Conservation (phyloP, 2,797 vertebrate genomes). For the Bovichtus variegatus region DNA sequence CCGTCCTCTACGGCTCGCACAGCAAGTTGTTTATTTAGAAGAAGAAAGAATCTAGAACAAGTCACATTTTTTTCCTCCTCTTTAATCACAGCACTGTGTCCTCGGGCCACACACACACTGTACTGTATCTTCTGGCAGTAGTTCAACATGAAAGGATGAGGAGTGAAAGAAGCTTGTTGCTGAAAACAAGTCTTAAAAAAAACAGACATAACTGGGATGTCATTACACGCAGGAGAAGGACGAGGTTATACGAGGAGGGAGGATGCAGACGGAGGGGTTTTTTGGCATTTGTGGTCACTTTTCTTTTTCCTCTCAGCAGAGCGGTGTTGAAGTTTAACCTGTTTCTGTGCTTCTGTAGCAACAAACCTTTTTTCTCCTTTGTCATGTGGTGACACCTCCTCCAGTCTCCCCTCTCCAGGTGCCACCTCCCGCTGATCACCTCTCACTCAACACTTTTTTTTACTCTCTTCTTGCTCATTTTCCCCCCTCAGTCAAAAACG, state of each 20-base stretch:
- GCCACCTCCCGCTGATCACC: constrained; percentile 3
- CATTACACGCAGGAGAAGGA: constrained; percentile 27
- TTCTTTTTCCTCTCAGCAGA: constrained; percentile 32
- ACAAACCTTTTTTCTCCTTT: constrained; percentile 18
- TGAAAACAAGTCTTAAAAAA: constrained; percentile 33
- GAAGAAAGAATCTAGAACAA: constrained; percentile 50
- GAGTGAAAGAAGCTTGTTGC: constrained; percentile 50
- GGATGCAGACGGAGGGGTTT: constrained; percentile 18
- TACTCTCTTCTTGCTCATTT: background rate
- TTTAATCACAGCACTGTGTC: constrained; percentile 61
- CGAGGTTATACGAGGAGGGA: constrained; percentile 1
- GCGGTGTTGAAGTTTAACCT: background rate
- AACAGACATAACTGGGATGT: constrained; percentile 35
- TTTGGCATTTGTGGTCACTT: constrained; percentile 8
- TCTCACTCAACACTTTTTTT: background rate
- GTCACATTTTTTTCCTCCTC: constrained; percentile 31
- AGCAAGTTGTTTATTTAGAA: constrained; percentile 53
- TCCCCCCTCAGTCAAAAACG: background rate
- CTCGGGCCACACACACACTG: constrained; percentile 23
- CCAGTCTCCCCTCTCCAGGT: background rate
- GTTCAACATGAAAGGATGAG: constrained; percentile 59
- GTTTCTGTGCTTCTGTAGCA: constrained; percentile 15
- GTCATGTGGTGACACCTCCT: background rate
- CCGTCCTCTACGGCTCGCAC: constrained; percentile 4
- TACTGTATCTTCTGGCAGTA: constrained; percentile 29